phyloP scores from a whole-genome alignment of 1,140 invertebrate species.

The Aphis craccivora region DNA sequence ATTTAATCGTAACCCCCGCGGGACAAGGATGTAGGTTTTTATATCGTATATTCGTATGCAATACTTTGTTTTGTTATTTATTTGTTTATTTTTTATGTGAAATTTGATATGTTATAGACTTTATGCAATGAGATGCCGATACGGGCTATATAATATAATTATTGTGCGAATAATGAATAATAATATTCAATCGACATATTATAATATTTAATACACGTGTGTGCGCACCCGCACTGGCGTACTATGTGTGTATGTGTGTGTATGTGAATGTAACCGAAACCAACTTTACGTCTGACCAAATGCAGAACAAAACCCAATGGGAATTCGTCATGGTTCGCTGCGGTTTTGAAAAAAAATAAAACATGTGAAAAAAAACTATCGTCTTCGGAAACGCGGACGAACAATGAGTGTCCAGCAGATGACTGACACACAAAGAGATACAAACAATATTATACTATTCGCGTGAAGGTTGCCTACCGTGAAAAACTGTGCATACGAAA shows the following conservation, averaged over 20 bases:
- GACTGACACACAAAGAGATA: slow-evolving; percentile 39
- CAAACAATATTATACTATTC: slow-evolving; percentile 43
- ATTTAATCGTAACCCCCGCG: not conserved
- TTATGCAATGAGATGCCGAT: not conserved
- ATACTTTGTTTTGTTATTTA: not conserved
- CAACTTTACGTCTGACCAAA: not conserved
- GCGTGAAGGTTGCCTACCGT: slow-evolving; percentile 48
- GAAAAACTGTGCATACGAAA: slow-evolving; percentile 18
- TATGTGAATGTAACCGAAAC: not conserved
- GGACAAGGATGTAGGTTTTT: slow-evolving; percentile 6
- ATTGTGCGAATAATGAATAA: not conserved
- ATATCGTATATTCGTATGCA: not conserved
- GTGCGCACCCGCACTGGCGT: no score
- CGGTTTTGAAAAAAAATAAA: slow-evolving; percentile 24
- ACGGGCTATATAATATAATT: not conserved
- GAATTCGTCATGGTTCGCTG: slow-evolving; percentile 43
- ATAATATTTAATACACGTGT: not conserved
- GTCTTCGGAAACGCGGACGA: slow-evolving; percentile 33
- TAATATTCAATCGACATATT: slow-evolving; percentile 9
- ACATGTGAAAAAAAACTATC: slow-evolving; percentile 43
- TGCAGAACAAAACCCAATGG: slow-evolving; percentile 13
- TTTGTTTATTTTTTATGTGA: not conserved
- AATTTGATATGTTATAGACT: not conserved
- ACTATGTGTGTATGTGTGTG: not conserved
- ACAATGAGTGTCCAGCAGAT: slow-evolving; percentile 39